Evolutionary conservation across 2,888 invertebrate species (phyloP).

Genomic region (Aricia artaxerxes): DNA sequence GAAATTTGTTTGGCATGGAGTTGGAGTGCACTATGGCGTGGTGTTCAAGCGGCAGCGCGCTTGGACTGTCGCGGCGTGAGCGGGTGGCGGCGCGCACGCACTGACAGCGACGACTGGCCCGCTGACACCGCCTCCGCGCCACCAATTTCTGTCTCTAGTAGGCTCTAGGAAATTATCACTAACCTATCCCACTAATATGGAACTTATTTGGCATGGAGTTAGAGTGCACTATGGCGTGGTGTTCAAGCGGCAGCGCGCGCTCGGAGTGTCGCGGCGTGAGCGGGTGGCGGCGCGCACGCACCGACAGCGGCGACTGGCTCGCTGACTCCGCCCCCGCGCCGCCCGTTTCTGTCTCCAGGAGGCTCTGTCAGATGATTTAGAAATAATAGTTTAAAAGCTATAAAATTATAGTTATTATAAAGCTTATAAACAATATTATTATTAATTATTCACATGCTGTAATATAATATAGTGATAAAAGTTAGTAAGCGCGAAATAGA

Average conservation of each 20-base stretch:
- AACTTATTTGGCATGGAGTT: conserved; percentile 77
- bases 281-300: conserved; percentile 87
- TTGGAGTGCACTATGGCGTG: conserved; percentile 75
- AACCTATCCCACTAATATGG: conserved; percentile 87
- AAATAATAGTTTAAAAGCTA: too few relatives aligned
- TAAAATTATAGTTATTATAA: too few relatives aligned
- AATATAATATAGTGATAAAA: too few relatives aligned
- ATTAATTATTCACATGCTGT: too few relatives aligned
- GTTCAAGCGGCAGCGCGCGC: conserved; percentile 85
- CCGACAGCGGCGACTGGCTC: conserved; percentile 89
- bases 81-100: conserved; percentile 87
- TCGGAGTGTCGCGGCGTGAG: conserved; percentile 93
- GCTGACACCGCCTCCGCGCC: conserved; percentile 88
- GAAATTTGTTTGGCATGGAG: conserved; percentile 72
- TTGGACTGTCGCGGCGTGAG: conserved; percentile 93
- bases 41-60: conserved; percentile 85
- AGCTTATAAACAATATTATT: too few relatives aligned
- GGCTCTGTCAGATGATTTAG: conserved; percentile 77
- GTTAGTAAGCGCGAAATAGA: too few relatives aligned
- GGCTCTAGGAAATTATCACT: conserved; percentile 79
- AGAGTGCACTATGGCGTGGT: conserved; percentile 74
- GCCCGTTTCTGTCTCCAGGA: conserved; percentile 89
- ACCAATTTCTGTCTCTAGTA: conserved; percentile 89
- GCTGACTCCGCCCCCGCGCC: conserved; percentile 88
- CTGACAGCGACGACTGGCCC: conserved; percentile 89